Base-by-base conservation (phyloP, 1,140 invertebrate genomes). In the Pectinophora gossypiella region DNA sequence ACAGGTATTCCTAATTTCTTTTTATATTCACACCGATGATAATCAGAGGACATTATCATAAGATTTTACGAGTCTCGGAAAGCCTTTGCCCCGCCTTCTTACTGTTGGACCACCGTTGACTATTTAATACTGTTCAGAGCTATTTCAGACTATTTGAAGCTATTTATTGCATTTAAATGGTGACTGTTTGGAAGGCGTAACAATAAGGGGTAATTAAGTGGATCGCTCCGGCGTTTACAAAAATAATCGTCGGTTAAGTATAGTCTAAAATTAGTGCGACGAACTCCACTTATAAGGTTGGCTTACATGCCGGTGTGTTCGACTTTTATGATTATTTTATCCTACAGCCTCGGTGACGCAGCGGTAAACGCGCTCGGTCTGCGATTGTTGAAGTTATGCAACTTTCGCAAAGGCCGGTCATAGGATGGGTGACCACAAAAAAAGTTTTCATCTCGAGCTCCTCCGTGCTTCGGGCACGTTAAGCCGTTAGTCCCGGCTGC, bases 181-280 rank as follows among this genome's bases (percentile, higher is more conserved):
- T 61, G 48, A 57, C 9, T 9, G 27, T n/a, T 9, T 32, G n/a
- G 27, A n/a, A n/a, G n/a, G n/a, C n/a, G n/a, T n/a, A 83, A 79
- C 72, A 74, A 59, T 52, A 51, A 49, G 52, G 56, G 60, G 61
- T 73, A 73, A 74, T 82, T 78, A 77, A 82, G 66, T 68, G 70
- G 50, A 69, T 64, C 56, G 61, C 54, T 72, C 59, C 48, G 60
- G 53, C 69, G 59, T 68, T 81, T 75, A 66, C 62, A 23, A 58
- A 72, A 74, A 67, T 74, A 72, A 81, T 74, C 70, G 58, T 38
- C 53, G 56, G 32, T 57, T 66, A 72, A 81, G 81, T 75, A 71
- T 59, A 70, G 59, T 74, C 68, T 53, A 64, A 74, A 82, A 80
- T 79, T 76, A 78, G 81, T 73, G 65, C 73, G 68, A 80, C 72